A percentile compares a stretch with the other conserved stretches of the same genome.
Conservation (phyloP, 2,888 invertebrate species). For the Caradrina clavipalpis region DNA sequence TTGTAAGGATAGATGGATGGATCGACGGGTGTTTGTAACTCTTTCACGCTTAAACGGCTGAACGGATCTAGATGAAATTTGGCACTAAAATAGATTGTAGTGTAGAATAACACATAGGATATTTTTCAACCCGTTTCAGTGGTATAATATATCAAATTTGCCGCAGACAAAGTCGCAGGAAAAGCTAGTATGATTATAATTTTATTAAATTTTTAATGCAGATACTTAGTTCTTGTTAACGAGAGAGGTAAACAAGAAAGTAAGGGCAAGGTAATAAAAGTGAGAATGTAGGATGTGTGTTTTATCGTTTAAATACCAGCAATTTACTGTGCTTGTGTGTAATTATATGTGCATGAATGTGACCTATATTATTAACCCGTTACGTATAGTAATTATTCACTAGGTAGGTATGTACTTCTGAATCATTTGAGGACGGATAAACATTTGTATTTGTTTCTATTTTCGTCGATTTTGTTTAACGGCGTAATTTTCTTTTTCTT, state of each 20-base stretch:
- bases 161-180: too few species aligned
- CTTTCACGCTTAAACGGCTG: too few species aligned
- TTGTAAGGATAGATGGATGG: too few species aligned
- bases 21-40: too few species aligned
- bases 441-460: background rate
- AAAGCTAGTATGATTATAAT: conserved; percentile 12
- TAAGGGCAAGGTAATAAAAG: conserved; percentile 43
- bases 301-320: conserved; percentile 22
- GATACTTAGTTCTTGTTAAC: conserved; percentile 27
- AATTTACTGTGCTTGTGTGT: conserved; percentile 27
- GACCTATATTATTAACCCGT: conserved; percentile 53
- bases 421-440: conserved; percentile 26
- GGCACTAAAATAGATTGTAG: too few species aligned
- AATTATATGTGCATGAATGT: conserved; percentile 45
- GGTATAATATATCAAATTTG: too few species aligned
- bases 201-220: conserved; percentile 20
- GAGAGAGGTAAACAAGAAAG: conserved; percentile 32
- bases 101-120: too few species aligned
- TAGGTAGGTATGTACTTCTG: conserved; percentile 27
- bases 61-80: too few species aligned
- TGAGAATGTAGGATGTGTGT: conserved; percentile 29
- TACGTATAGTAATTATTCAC: conserved; percentile 29
- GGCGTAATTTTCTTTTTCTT: background rate
- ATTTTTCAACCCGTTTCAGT: too few species aligned
- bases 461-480: conserved; percentile 6